Evolutionary conservation across 1,140 invertebrate species (phyloP).

Genomic region (Xylocopa sonorina): DNA sequence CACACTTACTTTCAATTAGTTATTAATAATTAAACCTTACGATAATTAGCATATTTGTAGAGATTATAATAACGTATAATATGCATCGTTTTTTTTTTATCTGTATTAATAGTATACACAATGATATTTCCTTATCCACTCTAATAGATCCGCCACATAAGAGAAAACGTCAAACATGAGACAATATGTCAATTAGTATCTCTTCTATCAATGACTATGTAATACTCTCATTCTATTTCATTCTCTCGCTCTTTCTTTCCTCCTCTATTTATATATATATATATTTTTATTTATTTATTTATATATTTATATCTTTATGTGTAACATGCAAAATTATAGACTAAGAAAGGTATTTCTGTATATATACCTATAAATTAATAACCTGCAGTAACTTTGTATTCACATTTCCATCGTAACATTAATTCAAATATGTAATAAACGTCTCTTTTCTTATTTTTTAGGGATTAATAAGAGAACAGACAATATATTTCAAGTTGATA

Average conservation of each 20-base stretch:
- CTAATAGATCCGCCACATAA: conserved; percentile 58
- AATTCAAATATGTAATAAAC: conserved; percentile 65
- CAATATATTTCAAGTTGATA: conserved; percentile 48
- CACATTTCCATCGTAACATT: conserved; percentile 54
- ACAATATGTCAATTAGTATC: conserved; percentile 53
- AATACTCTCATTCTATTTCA: conserved; percentile 30
- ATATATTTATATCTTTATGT: conserved; percentile 54
- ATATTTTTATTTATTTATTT: conserved; percentile 12
- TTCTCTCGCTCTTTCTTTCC: conserved; percentile 17
- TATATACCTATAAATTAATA: conserved; percentile 59
- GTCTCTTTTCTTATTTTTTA: conserved; percentile 43
- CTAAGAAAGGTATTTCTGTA: conserved; percentile 66
- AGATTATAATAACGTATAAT: conserved; percentile 73
- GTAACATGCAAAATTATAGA: conserved; percentile 72
- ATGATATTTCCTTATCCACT: conserved; percentile 55
- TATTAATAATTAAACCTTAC: conserved; percentile 75
- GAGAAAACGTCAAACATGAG: conserved; percentile 59
- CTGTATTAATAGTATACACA: conserved; percentile 73
- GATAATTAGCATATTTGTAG: conserved; percentile 70
- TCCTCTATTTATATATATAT: conserved; percentile 30
- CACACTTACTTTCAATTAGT: conserved; percentile 71
- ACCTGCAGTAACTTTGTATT: conserved; percentile 60
- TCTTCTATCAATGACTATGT: conserved; percentile 54
- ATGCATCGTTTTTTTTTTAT: conserved; percentile 67
- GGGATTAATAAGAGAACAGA: conserved; percentile 56